Evolutionary conservation across 2,888 invertebrate species (phyloP).

Genomic region (Drosophila percnosoma): DNA sequence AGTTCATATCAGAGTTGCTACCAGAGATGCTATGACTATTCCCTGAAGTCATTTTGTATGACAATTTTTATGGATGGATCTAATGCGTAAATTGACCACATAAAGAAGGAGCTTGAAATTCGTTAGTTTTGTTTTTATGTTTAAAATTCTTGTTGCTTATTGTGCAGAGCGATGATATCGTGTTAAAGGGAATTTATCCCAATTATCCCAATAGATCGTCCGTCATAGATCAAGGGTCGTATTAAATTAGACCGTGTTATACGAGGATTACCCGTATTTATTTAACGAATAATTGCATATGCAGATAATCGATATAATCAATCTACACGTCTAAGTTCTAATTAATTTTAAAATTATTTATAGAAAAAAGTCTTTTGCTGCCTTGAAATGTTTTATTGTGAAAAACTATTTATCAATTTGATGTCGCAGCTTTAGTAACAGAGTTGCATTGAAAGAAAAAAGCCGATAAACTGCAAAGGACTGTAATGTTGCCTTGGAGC

Average conservation of each 20-base stretch:
- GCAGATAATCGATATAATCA: not conserved
- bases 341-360: not conserved
- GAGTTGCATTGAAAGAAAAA: not conserved
- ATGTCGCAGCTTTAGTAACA: not conserved
- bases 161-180: no score
- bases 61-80: no score
- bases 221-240: not conserved
- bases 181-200: no score
- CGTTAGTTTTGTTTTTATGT: not conserved
- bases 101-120: not conserved
- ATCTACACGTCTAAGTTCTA: not conserved
- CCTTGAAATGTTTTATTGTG: not conserved
- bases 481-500: not conserved
- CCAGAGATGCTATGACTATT: no score
- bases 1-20: no score
- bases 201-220: not conserved
- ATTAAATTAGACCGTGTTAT: no score
- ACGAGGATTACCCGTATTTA: not conserved
- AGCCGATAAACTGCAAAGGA: not conserved
- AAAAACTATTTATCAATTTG: not conserved
- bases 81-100: not conserved
- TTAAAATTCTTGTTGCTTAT: no score
- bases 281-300: not conserved
- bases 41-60: no score
- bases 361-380: not conserved